Conservation (phyloP, 2,113 vertebrate genomes). For the Centropus unirufus region DNA sequence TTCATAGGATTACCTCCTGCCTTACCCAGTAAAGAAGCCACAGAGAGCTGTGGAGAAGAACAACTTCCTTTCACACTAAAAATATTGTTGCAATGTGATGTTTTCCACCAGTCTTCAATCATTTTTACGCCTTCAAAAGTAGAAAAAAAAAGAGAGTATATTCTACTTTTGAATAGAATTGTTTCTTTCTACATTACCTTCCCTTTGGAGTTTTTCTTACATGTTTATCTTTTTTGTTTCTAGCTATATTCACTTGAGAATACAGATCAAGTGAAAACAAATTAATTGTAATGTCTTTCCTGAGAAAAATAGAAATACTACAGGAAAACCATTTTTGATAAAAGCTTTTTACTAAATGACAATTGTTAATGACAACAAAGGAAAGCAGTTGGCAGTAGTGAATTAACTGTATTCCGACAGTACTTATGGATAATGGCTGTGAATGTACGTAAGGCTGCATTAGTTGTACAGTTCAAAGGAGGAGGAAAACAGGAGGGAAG, state of each 20-base stretch:
- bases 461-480: constrained; percentile 31
- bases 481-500: not conserved
- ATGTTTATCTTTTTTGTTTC: constrained; percentile 28
- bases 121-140: not conserved
- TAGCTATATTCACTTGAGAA: not conserved
- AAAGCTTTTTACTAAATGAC: constrained; percentile 58
- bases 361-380: constrained; percentile 52
- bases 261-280: constrained; percentile 28
- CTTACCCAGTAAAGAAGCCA: not conserved
- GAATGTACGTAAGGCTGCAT: not conserved
- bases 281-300: constrained; percentile 55
- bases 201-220: constrained; percentile 25
- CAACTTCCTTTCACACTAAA: not conserved
- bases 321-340: constrained; percentile 37
- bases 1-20: not conserved
- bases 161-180: not conserved
- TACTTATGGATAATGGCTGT: not conserved
- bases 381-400: not conserved
- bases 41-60: not conserved
- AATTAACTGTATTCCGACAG: constrained; percentile 26
- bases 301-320: constrained; percentile 52
- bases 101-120: not conserved
- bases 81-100: not conserved
- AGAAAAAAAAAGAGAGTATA: not conserved
- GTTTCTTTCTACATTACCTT: constrained; percentile 17